Evolutionary conservation across 1,140 invertebrate species (phyloP).

Genomic region (Nymphalis io): DNA sequence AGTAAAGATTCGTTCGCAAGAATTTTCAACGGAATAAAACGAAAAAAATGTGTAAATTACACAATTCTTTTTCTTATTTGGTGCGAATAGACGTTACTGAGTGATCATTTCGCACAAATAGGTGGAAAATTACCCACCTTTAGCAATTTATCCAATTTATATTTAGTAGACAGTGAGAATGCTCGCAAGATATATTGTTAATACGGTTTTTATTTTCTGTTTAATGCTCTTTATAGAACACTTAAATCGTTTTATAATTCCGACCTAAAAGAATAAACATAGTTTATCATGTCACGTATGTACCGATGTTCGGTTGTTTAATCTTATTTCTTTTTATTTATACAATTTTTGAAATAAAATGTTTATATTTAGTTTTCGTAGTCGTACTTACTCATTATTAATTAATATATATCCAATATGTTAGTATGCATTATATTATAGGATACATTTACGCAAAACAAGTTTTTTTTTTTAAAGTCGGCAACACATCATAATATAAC

Average conservation of each 20-base stretch:
- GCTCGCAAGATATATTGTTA: slow-evolving; percentile 7
- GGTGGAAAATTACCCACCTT: slow-evolving; percentile 59
- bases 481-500: background rate
- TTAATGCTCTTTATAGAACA: background rate
- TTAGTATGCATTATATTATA: too few species aligned
- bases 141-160: slow-evolving; percentile 53
- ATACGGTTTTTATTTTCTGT: slow-evolving; percentile 11
- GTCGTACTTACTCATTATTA: too few species aligned
- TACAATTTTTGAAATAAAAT: too few species aligned
- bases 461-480: background rate
- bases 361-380: too few species aligned
- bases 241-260: background rate
- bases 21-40: background rate
- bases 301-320: too few species aligned
- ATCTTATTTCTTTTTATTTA: too few species aligned
- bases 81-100: slow-evolving; percentile 14
- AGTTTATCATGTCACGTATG: too few species aligned
- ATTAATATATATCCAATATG: too few species aligned
- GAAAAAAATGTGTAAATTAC: slow-evolving; percentile 1
- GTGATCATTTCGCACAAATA: slow-evolving; percentile 51
- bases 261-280: too few species aligned
- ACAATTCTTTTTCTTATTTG: slow-evolving; percentile 14
- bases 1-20: background rate
- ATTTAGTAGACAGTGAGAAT: slow-evolving; percentile 8
- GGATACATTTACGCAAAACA: too few species aligned